phyloP scores from a whole-genome alignment of 2,113 vertebrate genomes.

The Neotragus moschatus region DNA sequence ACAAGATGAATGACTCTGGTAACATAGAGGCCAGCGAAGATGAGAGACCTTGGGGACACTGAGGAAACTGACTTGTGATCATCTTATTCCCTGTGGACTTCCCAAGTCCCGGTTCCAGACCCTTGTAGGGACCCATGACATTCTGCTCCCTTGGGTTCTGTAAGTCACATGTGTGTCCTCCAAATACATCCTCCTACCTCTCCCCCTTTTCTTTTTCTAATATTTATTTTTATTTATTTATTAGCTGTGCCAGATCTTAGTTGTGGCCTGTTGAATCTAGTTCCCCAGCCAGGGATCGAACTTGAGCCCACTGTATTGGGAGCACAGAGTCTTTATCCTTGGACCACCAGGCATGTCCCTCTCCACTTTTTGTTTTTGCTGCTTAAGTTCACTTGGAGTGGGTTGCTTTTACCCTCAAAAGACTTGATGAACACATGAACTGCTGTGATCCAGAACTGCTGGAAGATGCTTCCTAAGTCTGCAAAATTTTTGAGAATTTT shows the following conservation, averaged over 20 bases:
- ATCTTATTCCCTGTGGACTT: neutral
- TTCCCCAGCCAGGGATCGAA: neutral
- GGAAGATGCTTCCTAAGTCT: neutral
- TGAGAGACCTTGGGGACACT: rapidly evolving
- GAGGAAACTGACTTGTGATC: neutral
- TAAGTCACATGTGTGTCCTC: neutral
- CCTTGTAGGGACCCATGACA: rapidly evolving
- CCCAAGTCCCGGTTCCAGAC: neutral
- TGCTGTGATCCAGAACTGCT: neutral
- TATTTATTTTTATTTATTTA: neutral
- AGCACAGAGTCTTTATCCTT: neutral
- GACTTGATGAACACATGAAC: neutral
- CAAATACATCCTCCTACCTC: rapidly evolving
- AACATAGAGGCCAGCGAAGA: rapidly evolving
- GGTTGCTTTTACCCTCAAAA: neutral
- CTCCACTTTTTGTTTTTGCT: neutral
- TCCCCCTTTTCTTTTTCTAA: neutral
- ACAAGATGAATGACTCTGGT: neutral
- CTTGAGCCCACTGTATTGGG: neutral
- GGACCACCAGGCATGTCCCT: neutral
- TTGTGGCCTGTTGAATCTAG: neutral
- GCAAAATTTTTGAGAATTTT: neutral
- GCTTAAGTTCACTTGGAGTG: neutral
- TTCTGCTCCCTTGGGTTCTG: too few species aligned
- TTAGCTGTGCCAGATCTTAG: neutral